phyloP scores from a whole-genome alignment of 2,113 vertebrate species.

The Solenodon paradoxus region DNA sequence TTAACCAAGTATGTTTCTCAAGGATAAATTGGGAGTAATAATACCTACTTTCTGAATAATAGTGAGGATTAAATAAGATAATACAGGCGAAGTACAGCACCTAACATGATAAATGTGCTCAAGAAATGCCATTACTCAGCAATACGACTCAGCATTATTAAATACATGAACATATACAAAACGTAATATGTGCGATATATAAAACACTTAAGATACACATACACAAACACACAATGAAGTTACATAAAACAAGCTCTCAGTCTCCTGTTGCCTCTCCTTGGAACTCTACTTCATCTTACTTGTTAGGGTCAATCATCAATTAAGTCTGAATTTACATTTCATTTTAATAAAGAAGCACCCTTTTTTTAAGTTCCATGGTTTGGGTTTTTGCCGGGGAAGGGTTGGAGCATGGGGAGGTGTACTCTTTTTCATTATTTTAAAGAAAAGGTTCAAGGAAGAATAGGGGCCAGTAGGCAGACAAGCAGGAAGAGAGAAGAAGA shows the following conservation, averaged over 20 bases:
- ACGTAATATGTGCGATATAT: background rate
- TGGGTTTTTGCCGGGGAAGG: too few species aligned
- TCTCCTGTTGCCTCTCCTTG: background rate
- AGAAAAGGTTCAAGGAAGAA: too few species aligned
- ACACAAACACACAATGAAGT: background rate
- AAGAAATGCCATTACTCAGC: background rate
- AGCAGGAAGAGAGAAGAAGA: too few species aligned
- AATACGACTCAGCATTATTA: background rate
- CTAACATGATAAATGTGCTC: background rate
- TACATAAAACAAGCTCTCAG: background rate
- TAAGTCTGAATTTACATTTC: conserved; percentile 3
- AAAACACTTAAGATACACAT: background rate
- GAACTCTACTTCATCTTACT: background rate
- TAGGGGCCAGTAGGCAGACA: too few species aligned
- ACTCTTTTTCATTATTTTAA: too few species aligned
- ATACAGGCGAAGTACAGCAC: background rate
- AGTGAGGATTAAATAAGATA: conserved; percentile 1
- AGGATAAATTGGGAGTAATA: background rate
- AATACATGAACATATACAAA: background rate
- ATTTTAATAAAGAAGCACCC: background rate
- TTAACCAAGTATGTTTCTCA: background rate
- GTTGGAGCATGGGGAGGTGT: too few species aligned
- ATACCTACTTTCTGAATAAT: background rate
- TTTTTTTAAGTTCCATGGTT: too few species aligned
- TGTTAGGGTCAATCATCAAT: background rate